Conservation (phyloP, 1,140 invertebrate genomes). For the Arion vulgaris region DNA sequence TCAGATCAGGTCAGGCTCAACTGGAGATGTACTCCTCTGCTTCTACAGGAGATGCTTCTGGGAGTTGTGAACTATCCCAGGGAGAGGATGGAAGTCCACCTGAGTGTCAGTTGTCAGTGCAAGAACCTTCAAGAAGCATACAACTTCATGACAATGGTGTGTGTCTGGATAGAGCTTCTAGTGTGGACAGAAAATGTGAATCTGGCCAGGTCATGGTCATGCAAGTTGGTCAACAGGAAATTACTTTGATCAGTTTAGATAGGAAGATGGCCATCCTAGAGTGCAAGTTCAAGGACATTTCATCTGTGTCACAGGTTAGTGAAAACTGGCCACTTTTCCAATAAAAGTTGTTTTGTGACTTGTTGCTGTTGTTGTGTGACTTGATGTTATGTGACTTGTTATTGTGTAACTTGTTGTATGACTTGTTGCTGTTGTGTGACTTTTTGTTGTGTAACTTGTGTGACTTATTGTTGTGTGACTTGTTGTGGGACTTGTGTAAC, state of each 20-base stretch:
- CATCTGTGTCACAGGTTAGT: slow-evolving; percentile 85
- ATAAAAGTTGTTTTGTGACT: no score
- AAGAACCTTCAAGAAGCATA: background rate
- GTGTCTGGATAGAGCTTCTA: background rate
- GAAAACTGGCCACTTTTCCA: background rate
- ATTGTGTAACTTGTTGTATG: no score
- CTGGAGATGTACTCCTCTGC: no score
- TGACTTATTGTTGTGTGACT: no score
- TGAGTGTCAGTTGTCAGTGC: background rate
- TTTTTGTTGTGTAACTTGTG: no score
- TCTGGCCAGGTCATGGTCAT: slow-evolving; percentile 80
- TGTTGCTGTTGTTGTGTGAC: no score
- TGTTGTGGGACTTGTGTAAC: no score
- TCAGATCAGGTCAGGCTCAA: background rate
- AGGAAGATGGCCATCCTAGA: slow-evolving; percentile 90
- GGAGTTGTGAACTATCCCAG: slow-evolving; percentile 11
- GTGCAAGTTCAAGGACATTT: slow-evolving; percentile 88
- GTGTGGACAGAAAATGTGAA: background rate
- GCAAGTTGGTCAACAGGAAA: slow-evolving; percentile 87
- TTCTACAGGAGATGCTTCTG: background rate
- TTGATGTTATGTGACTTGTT: no score
- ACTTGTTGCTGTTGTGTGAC: no score
- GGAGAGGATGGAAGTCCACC: background rate
- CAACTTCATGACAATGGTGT: background rate
- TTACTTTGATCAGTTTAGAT: slow-evolving; percentile 92